Conservation (phyloP, 2,113 vertebrate genomes). For the Lichenostomus cassidix region DNA sequence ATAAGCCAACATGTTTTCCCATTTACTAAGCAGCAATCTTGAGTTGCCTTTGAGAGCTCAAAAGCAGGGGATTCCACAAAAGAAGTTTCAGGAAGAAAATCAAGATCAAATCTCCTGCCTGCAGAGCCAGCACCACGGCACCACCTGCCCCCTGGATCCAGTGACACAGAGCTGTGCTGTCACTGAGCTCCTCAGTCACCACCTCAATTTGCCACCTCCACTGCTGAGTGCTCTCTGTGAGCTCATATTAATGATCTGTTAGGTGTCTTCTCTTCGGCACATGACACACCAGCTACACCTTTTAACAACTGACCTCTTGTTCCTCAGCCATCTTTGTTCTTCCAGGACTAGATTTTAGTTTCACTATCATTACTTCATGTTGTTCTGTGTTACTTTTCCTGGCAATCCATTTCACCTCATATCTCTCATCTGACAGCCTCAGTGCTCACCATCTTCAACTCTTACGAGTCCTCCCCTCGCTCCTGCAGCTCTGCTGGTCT, state of each 20-base stretch:
- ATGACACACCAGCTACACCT: background rate
- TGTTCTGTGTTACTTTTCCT: background rate
- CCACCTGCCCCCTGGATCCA: accelerated
- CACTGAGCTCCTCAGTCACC: background rate
- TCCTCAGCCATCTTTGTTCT: background rate
- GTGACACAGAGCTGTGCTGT: background rate
- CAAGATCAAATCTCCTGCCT: background rate
- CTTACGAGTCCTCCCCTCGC: background rate
- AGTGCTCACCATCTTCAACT: background rate
- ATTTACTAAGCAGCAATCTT: background rate
- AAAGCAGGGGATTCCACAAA: background rate
- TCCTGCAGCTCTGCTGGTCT: background rate
- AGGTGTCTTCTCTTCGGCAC: background rate
- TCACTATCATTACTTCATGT: background rate
- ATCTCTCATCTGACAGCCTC: background rate
- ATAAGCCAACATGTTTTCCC: background rate
- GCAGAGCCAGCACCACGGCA: background rate
- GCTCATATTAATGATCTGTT: background rate
- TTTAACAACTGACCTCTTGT: background rate
- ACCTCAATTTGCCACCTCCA: background rate
- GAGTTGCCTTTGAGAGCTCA: background rate
- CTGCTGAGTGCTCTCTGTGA: background rate
- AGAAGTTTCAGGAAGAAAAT: background rate
- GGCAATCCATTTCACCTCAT: background rate
- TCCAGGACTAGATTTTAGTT: background rate